Percentiles rank a stretch among this genome's conserved stretches.
Conservation (phyloP, 2,797 vertebrate species). For the Arnoldichthys spilopterus region DNA sequence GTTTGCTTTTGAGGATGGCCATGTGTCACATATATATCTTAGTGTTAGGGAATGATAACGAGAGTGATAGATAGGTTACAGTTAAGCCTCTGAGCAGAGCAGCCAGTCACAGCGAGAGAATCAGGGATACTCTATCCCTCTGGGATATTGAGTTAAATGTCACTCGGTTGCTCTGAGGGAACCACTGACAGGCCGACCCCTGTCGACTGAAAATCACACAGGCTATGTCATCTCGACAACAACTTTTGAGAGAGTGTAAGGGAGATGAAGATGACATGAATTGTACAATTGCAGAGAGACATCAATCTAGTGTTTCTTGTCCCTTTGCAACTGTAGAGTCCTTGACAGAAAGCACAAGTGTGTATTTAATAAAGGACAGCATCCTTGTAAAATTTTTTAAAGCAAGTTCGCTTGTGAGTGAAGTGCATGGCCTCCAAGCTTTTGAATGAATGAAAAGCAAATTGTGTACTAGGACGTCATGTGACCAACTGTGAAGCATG, state of each 20-base stretch:
- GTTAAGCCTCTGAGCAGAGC: constrained; percentile 29
- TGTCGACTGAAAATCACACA: constrained; percentile 73
- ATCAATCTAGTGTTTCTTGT: background rate
- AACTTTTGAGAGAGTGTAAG: constrained; percentile 69
- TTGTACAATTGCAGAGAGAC: constrained; percentile 1
- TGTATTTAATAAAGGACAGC: background rate
- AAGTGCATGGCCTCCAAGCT: background rate
- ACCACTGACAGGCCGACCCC: constrained; percentile 75
- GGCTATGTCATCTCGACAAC: constrained; percentile 71
- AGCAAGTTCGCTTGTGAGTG: background rate
- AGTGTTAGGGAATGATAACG: background rate
- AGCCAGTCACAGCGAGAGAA: constrained; percentile 11
- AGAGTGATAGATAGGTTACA: constrained; percentile 37
- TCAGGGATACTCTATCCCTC: constrained; percentile 68
- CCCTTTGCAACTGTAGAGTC: background rate
- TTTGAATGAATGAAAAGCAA: too few relatives aligned
- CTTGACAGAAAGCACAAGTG: background rate
- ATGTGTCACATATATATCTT: background rate
- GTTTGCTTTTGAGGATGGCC: constrained; percentile 14
- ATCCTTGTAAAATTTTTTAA: background rate
- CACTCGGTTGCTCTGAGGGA: constrained; percentile 57
- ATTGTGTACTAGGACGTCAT: too few relatives aligned
- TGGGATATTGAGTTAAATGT: constrained; percentile 86
- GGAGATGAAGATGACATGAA: constrained; percentile 36
- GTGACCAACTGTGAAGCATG: too few relatives aligned